Evolutionary conservation across 2,797 vertebrate species (phyloP).

Genomic region (Argentina silus): DNA sequence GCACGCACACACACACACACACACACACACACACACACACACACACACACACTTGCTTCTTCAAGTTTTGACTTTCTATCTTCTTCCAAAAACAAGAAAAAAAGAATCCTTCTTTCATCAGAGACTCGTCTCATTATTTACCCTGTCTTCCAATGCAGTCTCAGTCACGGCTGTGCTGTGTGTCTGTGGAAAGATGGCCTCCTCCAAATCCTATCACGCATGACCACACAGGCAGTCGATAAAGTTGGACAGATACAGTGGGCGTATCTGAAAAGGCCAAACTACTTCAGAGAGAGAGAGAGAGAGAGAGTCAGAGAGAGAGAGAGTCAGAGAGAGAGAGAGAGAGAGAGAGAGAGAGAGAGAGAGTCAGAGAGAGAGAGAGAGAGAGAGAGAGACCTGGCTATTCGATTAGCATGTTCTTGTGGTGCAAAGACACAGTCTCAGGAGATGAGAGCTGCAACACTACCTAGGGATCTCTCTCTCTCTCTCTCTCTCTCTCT

Average conservation of each 20-base stretch:
- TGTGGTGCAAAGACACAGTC: neutral
- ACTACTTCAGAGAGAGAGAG: neutral
- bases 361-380: neutral
- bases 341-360: neutral
- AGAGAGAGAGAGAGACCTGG: neutral
- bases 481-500: neutral
- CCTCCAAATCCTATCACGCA: neutral
- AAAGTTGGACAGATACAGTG: neutral
- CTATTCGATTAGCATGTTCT: neutral
- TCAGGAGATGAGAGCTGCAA: neutral
- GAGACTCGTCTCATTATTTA: too few species aligned
- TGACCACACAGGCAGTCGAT: neutral
- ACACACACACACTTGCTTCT: too few species aligned
- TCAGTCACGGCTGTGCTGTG: constrained; percentile 1
- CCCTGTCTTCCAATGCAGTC: neutral
- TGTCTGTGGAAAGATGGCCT: neutral
- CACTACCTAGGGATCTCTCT: neutral
- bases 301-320: neutral
- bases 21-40: too few species aligned
- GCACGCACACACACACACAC: too few species aligned
- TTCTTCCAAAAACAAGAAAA: too few species aligned
- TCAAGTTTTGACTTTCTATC: too few species aligned
- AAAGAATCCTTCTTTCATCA: too few species aligned
- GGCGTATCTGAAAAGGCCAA: neutral
- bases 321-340: neutral